Percentiles rank a stretch among this genome's conserved stretches.
Conservation (phyloP, 2,113 vertebrate genomes). For the Cariama cristata region DNA sequence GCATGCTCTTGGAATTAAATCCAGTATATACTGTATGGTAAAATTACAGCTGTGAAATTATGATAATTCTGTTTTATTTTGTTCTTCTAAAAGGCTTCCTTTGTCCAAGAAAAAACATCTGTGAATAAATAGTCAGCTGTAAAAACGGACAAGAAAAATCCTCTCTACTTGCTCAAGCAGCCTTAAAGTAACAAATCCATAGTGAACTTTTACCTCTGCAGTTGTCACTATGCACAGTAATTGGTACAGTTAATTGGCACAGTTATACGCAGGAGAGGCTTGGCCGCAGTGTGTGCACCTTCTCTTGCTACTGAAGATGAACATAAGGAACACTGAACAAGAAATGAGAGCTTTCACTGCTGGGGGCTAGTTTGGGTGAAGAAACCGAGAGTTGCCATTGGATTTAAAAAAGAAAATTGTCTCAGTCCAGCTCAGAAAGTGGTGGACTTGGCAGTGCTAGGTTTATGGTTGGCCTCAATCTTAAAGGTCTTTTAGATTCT, state of each 20-base stretch:
- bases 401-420: not conserved
- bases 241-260: not conserved
- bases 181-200: not conserved
- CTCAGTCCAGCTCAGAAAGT: not conserved
- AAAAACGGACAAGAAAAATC: not conserved
- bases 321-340: not conserved
- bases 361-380: not conserved
- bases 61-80: not conserved
- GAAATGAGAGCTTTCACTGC: not conserved
- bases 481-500: not conserved
- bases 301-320: not conserved
- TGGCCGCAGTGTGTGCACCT: not conserved
- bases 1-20: not conserved
- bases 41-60: not conserved
- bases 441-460: not conserved
- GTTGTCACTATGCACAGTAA: not conserved
- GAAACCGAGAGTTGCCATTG: not conserved
- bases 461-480: not conserved
- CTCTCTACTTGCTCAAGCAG: not conserved
- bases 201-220: not conserved
- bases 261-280: not conserved
- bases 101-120: not conserved
- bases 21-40: not conserved
- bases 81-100: not conserved
- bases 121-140: not conserved